Evolutionary conservation across 1,140 invertebrate genomes (phyloP).

Genomic region (Diplogasteroides magnus): DNA sequence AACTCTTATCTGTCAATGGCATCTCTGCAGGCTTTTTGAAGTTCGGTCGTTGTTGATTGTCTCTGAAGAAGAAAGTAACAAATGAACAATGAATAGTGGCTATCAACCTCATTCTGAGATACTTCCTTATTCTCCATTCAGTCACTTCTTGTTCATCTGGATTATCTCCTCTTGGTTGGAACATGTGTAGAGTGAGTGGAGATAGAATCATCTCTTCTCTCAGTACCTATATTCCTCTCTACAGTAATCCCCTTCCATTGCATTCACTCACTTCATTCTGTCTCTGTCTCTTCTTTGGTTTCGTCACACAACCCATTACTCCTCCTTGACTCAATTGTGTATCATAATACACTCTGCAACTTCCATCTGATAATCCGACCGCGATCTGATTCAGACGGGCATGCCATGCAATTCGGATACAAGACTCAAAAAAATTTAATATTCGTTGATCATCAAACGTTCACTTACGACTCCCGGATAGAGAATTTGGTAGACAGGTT

Average conservation of each 20-base stretch:
- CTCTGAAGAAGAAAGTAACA: constrained; percentile 59
- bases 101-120: constrained; percentile 61
- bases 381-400: constrained; percentile 93
- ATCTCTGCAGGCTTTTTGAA: constrained; percentile 81
- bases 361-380: constrained; percentile 82
- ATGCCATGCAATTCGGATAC: constrained; percentile 88
- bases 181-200: constrained; percentile 89
- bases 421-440: constrained; percentile 55
- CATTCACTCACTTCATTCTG: constrained; percentile 64
- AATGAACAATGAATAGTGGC: not conserved
- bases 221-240: constrained; percentile 56
- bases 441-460: constrained; percentile 5
- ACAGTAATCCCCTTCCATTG: not conserved
- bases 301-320: constrained; percentile 80
- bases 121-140: constrained; percentile 78
- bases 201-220: constrained; percentile 90
- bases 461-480: constrained; percentile 67
- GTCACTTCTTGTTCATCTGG: constrained; percentile 71
- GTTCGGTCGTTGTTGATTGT: constrained; percentile 84
- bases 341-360: constrained; percentile 72
- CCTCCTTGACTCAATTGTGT: constrained; percentile 76
- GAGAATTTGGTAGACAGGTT: constrained; percentile 66
- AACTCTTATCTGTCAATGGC: constrained; percentile 75
- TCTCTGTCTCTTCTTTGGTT: constrained; percentile 67
- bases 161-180: constrained; percentile 63